phyloP scores from a whole-genome alignment of 2,888 invertebrate genomes.

The Prionchulus punctatus region DNA sequence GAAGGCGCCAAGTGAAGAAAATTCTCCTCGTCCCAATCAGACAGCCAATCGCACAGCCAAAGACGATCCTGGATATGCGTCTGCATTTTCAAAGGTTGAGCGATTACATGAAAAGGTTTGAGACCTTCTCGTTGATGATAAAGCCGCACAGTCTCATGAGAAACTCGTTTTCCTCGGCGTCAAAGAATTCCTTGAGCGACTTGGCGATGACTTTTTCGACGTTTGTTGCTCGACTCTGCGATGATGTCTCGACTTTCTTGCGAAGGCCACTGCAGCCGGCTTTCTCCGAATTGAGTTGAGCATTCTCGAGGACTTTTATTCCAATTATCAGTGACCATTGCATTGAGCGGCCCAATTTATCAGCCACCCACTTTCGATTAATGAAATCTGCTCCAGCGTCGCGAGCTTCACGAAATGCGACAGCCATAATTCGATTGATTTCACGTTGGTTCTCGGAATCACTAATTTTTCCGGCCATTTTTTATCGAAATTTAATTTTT shows the following conservation, averaged over 20 bases:
- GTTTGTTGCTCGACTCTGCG: background rate
- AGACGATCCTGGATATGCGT: background rate
- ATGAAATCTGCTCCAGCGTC: too few relatives aligned
- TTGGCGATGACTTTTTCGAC: background rate
- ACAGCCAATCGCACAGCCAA: background rate
- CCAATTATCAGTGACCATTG: background rate
- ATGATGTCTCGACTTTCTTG: too few relatives aligned
- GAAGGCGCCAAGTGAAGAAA: conserved; percentile 1
- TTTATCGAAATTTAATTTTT: too few relatives aligned
- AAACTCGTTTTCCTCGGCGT: background rate
- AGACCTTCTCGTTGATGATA: background rate
- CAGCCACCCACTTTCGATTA: background rate
- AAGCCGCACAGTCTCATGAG: background rate
- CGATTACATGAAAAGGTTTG: background rate
- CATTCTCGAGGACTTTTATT: background rate
- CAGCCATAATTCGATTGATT: too few relatives aligned
- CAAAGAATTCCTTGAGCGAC: background rate
- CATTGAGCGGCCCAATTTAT: background rate
- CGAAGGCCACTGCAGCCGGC: background rate
- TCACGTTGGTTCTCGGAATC: too few relatives aligned
- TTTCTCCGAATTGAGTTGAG: background rate
- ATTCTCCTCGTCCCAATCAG: background rate
- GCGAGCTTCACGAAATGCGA: too few relatives aligned
- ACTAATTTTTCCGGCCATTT: too few relatives aligned
- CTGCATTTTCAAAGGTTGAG: background rate